Percentiles rank a stretch among this genome's conserved stretches.
Conservation (phyloP, 30 jellyfish, hydroid and myxozoan species). For the Turritopsis rubra region DNA sequence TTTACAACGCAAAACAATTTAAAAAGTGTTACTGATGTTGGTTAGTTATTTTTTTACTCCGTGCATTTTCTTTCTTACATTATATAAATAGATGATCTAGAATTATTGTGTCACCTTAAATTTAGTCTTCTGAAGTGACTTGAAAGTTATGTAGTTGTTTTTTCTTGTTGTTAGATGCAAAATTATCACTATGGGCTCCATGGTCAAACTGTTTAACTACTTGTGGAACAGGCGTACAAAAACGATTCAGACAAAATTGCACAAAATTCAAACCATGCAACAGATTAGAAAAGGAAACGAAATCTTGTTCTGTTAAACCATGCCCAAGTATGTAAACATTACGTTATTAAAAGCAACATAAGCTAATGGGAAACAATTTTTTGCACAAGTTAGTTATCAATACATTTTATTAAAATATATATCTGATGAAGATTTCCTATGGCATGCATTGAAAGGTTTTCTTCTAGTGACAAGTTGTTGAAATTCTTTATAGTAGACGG, state of each 20-base stretch:
- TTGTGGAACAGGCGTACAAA: background rate
- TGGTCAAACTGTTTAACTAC: background rate
- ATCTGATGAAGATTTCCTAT: too few species aligned
- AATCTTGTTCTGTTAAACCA: background rate
- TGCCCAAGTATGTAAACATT: background rate
- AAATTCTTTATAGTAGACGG: slow-evolving; percentile 47
- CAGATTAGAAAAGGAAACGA: background rate
- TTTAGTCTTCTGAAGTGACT: too few species aligned
- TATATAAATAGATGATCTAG: too few species aligned
- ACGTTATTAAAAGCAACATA: too few species aligned
- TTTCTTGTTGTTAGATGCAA: background rate
- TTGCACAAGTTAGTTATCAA: too few species aligned
- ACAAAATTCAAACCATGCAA: background rate
- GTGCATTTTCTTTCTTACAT: too few species aligned
- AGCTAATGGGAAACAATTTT: too few species aligned
- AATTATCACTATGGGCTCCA: background rate
- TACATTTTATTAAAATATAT: too few species aligned
- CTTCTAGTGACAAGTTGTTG: too few species aligned
- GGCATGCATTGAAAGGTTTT: too few species aligned
- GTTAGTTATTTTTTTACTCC: background rate
- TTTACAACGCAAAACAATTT: background rate
- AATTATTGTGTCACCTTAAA: too few species aligned
- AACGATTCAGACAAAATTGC: background rate
- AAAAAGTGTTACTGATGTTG: background rate
- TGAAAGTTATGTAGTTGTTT: too few species aligned